Base-by-base conservation (phyloP, 1,140 invertebrate genomes). In the Drosophila mayri region DNA sequence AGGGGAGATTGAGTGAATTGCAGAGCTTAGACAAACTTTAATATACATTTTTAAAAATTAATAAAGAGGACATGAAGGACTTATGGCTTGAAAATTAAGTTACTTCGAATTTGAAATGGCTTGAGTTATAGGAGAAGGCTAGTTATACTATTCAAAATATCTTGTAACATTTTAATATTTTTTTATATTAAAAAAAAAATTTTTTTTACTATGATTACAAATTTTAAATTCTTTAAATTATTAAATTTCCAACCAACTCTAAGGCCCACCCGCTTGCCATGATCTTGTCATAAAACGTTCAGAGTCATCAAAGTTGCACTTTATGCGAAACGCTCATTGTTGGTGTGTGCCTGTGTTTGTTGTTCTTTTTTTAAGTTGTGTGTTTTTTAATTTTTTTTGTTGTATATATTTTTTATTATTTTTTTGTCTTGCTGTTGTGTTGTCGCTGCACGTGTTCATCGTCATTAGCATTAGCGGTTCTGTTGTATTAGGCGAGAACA, bases 241-340 rank as follows among this genome's bases (percentile, higher is more conserved):
- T n/a, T 22, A 16, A 12, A 37, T 25, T n/a, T 20, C 9, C 7
- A 1, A 6, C 28, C 8, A 65, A 70, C 62, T 67, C 1, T 25
- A 3, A 1, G 1, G 28, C 5, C 54, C 0, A 35, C 68, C 52
- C 52, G 14, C 52, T n/a, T 49, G 44, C 66, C 52, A 71, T 79
- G 85, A 90, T 88, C 85, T 88, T 85, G 85, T 88, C 85, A 85
- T 88, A 88, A 88, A 88, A 88, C 84, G 85, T 78, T 88, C 84
- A 90, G 66, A 87, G 74, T 81, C 84, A 88, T 88, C 84, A 90
- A 88, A 90, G 84, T 88, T 88, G 85, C 84, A 90, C 84, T 88
- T 90, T 90, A 88, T 88, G 85, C 85, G 84, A 88, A 88, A 84
- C 74, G 70, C 76, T 88, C 70, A 35, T 30, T 62, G 80, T 30